Evolutionary conservation across 1,140 invertebrate species (phyloP), one percentile per base, ranked within the genome.

Genomic region (Eupristina koningsbergeri): DNA sequence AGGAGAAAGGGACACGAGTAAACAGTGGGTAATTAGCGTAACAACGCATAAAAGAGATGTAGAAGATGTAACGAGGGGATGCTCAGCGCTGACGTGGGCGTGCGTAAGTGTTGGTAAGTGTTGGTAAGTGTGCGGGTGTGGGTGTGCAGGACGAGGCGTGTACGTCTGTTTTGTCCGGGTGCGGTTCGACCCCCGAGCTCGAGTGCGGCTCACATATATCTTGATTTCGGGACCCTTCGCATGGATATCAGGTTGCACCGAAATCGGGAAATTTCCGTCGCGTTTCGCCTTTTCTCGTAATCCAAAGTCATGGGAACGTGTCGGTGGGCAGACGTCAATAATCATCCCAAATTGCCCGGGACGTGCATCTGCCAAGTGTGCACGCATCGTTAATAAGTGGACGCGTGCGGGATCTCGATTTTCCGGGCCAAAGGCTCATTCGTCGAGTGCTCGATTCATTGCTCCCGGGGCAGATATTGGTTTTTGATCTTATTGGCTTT

Each of bases 161-260:
- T 26, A 58, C 50, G 26, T n/a, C n/a, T n/a, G n/a, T n/a, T n/a
- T n/a, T n/a, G n/a, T n/a, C n/a, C 15, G 17, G 8, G 47, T 17
- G 9, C 15, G 15, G 8, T 26, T 58, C 53, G 22, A 58, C 53
- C 53, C 53, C 53, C 53, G 53, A 26, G 41, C 41, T 58, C 78
- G 15, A 36, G 34, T 79, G 19, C 50, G n/a, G 61, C 2, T 61
- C 85, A 85, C 87, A 92, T 92, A 91, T 91, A 92, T 92, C 92
- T 92, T 91, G 90, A 92, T 92, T 92, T 89, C 88, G 89, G 87
- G 63, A 91, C 91, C 91, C 91, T 91, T 89, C 91, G 89, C 90
- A 91, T 88, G 89, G 88, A 87, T 92, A 92, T 92, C 92, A 89
- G 89, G 90, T 92, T 92, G 87, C 91, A 89, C 90, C 89, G 86